phyloP scores from a whole-genome alignment of 2,113 vertebrate genomes.

The Plecotus auritus region DNA sequence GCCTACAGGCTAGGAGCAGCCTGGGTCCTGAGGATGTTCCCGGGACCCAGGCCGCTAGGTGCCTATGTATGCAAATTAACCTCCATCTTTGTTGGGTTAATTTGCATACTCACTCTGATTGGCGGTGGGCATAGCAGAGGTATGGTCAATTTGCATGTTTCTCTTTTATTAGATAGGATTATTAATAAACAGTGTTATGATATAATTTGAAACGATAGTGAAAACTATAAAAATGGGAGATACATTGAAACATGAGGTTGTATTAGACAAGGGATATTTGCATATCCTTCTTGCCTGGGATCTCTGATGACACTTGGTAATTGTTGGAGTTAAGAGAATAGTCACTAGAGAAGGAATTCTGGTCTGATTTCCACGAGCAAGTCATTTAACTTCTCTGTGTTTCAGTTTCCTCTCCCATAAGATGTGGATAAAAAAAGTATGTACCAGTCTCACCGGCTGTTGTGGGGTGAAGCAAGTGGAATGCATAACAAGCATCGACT shows the following conservation, averaged over 20 bases:
- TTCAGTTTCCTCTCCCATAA: background rate
- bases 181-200: background rate
- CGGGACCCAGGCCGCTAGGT: too few species aligned
- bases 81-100: too few species aligned
- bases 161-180: too few species aligned
- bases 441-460: background rate
- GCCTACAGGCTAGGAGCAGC: too few species aligned
- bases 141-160: too few species aligned
- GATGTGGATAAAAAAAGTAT: background rate
- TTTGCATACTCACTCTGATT: too few species aligned
- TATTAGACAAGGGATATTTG: background rate
- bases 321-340: background rate
- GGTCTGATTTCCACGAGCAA: background rate
- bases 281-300: background rate
- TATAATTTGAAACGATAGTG: background rate
- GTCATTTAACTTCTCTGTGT: background rate
- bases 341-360: background rate
- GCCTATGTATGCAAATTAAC: too few species aligned
- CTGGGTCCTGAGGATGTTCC: too few species aligned
- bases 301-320: background rate
- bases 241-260: background rate
- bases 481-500: rapidly evolving
- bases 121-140: too few species aligned
- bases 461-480: background rate
- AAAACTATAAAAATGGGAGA: background rate